These are phyloP conservation scores for Phengaris arion DNA, from an alignment of 2,888 invertebrate genomes.

Conservation along the genomic window DNA sequence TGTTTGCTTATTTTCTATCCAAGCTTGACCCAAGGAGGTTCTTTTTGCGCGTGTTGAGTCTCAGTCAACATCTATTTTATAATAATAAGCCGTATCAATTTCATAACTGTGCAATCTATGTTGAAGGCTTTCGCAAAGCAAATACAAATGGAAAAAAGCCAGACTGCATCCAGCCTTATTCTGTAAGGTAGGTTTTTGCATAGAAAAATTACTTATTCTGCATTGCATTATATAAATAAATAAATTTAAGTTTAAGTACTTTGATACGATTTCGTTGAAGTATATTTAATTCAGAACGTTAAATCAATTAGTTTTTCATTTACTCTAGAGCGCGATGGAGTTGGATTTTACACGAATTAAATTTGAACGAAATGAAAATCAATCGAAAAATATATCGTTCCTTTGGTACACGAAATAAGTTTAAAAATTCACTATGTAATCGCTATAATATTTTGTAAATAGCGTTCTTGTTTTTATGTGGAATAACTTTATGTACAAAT, in stretches of 20 bases:
- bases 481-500: neutral
- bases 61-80: too few relatives aligned
- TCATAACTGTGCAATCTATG: too few relatives aligned
- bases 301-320: slow-evolving; percentile 26
- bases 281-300: slow-evolving; percentile 19
- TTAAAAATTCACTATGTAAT: neutral
- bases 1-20: too few relatives aligned
- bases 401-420: neutral
- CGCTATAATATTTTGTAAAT: neutral
- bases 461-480: neutral
- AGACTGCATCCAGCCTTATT: too few relatives aligned
- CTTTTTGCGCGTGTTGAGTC: too few relatives aligned
- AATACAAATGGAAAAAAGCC: too few relatives aligned
- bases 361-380: slow-evolving; percentile 8
- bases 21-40: too few relatives aligned
- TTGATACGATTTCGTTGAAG: neutral
- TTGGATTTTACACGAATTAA: slow-evolving; percentile 4
- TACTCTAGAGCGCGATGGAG: neutral
- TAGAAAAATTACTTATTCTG: neutral
- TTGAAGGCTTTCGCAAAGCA: too few relatives aligned
- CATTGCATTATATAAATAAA: neutral
- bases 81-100: too few relatives aligned
- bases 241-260: neutral
- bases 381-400: neutral
- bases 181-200: too few relatives aligned